Evolutionary conservation across 2,797 vertebrate genomes (phyloP), one percentile per base, ranked within the genome.

Genomic region (Novumbra hubbsi): DNA sequence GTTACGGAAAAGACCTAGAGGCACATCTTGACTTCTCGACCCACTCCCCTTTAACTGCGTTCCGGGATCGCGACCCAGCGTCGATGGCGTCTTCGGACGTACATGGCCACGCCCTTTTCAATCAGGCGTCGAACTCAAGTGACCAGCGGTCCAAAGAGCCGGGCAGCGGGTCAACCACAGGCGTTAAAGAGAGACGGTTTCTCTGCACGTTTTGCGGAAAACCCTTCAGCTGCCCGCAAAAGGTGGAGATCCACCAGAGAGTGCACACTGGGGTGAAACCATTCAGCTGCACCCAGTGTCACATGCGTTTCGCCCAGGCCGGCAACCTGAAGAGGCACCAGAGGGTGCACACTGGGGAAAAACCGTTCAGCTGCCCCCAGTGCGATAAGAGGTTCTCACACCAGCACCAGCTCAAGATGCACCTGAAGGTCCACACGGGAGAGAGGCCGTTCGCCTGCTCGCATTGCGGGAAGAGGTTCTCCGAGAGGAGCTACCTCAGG

Each of bases 341-440:
- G 72, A 81, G 89, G 34, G 89, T 91, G 73, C 91, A 92, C 76
- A 91, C 88, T 0, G 88, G 91, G 17, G 86, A 92, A 81, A 91
- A 89, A 41, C 90, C 90, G 0, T 92, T 90, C 73, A 85, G 84
- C 30, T 92, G 91, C 74, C 88, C 84, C n/a, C 87, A 88, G 38
- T 93, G 91, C 76, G 90, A 88, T 2, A 91, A 89, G 63, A 84
- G 85, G 16, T 93, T 93, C 67, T 84, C 84, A 0, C 85, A 88
- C 28, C 90, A 88, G 3, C 90, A 89, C 48, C 86, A 90, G 72
- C 89, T 93, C 15, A 78, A 76, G 70, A 88, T 86, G 55, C 92
- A 93, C 73, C 90, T 91, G 60, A 86, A 88, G 66, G 88, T 89
- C 60, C 92, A 93, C 72, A 90, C 88, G 4, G 88, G 89, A 49